Evolutionary conservation across 2,113 vertebrate genomes (phyloP), one percentile per base, ranked within the genome.

Genomic region (Isurus oxyrinchus): DNA sequence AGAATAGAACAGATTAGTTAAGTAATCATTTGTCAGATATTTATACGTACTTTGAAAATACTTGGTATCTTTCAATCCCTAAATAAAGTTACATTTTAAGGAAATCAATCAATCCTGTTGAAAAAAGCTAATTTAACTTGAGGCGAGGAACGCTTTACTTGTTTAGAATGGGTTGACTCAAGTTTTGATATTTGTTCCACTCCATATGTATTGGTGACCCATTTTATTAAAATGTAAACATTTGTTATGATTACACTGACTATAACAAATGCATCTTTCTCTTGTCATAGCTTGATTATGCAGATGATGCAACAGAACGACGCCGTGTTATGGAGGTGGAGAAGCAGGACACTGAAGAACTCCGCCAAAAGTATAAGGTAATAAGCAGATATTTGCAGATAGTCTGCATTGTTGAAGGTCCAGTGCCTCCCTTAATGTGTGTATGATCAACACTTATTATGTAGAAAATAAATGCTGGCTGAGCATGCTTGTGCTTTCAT

Each of bases 301-400:
- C 99, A 0, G 99, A 99, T 97, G 99, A 99, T 97, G 99, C 99
- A 97, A 99, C 99, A 76, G 99, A 99, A 97, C 99, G 99, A 97
- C 98, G 99, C 96, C 98, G 99, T 96, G 99, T 98, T 88, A 98
- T 99, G 97, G 99, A 99, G 97, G 98, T 99, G 97, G 99, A 99
- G 97, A 99, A 99, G 96, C 99, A 99, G 97, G 99, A 99, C 97
- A 99, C 99, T 0, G 99, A 99, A 97, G 99, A 99, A 97, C 98
- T 99, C 90, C 98, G 99, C 96, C 99, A 99, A 97, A 99, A 99
- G 96, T 99, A 99, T 97, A 99, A 99, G 98, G 99, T 99, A 96
- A 88, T 53, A 35, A 69, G 11, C 13, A 59, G 53, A 90, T 59
- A 35, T 59, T 35, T 90, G 27, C 23, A 19, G 88, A 61, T n/a